Base-by-base conservation (phyloP, 2,888 invertebrate species). In the Julus scanicus region DNA sequence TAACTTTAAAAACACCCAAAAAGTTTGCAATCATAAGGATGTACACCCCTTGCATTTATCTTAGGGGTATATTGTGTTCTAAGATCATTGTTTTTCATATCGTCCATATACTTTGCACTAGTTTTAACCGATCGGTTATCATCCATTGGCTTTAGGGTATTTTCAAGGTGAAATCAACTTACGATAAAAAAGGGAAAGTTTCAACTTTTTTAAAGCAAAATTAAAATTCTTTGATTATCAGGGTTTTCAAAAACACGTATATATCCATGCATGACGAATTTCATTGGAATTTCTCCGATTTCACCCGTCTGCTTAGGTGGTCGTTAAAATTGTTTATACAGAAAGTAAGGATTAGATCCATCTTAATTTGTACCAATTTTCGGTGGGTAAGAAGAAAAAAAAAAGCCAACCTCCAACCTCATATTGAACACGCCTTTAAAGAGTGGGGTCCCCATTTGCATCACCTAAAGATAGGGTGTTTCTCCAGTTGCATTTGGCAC, bases 281-380 rank as follows among this genome's bases (percentile, higher is more conserved):
- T 57, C 17, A 17, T 17, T 57, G 57, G 57, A 57, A 57, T 57
- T 57, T 57, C 57, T 15, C 57, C 57, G 11, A 57, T 57, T 57
- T 57, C 57, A 17, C 57, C 17, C 57, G 57, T 57, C 57, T 57
- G 57, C 57, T 57, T 17, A 17, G 57, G 57, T 57, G 57, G 57
- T 57, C 57, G 57, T 57, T 57, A 57, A 57, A 57, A 57, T 17
- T 57, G 57, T 57, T 57, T 57, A 57, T 57, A 57, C 57, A 57
- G 57, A 57, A 57, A 57, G 17, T 17, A 17, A 57, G 57, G 57
- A 57, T 57, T 57, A 57, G 57, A 57, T 57, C 57, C 57, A 57
- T 57, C 57, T 57, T 57, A 57, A 57, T 57, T 57, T 57, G 57
- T 57, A 57, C 57, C 57, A 57, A 57, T 57, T 57, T 57, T 57